Conservation (phyloP, 1,140 invertebrate genomes). For the Brachionus koreanus region DNA sequence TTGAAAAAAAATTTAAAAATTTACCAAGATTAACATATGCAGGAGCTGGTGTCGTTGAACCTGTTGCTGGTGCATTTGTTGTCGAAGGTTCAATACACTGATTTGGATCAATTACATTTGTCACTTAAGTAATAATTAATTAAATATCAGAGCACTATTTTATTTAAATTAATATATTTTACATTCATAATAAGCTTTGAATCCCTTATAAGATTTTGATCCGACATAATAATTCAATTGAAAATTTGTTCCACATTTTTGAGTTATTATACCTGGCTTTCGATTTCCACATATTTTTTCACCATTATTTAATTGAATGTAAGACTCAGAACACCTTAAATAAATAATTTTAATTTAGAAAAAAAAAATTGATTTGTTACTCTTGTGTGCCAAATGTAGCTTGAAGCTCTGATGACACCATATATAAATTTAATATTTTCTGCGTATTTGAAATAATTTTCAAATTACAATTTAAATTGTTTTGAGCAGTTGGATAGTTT, state of each 20-base stretch:
- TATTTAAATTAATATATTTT: neutral
- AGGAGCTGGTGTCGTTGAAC: neutral
- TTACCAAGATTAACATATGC: slow-evolving; percentile 17
- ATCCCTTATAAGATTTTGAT: slow-evolving; percentile 34
- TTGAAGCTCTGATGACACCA: slow-evolving; percentile 11
- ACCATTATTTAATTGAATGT: slow-evolving; percentile 24
- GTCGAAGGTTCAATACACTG: neutral
- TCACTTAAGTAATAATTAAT: neutral
- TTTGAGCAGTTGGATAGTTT: slow-evolving; percentile 1
- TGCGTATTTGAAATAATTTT: neutral
- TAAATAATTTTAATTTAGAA: neutral
- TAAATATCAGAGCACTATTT: neutral
- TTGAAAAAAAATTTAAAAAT: neutral
- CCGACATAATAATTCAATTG: slow-evolving; percentile 10
- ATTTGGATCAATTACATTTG: slow-evolving; percentile 10
- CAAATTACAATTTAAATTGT: slow-evolving; percentile 17
- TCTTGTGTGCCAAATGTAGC: slow-evolving; percentile 11
- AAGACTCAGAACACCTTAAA: slow-evolving; percentile 35
- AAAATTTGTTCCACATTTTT: slow-evolving; percentile 26
- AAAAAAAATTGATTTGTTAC: neutral
- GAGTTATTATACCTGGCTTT: neutral
- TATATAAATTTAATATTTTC: slow-evolving; percentile 33
- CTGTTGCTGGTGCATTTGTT: neutral
- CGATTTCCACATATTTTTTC: slow-evolving; percentile 16
- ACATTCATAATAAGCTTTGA: slow-evolving; percentile 32